Evolutionary conservation across 2,888 invertebrate genomes (phyloP).

Genomic region (Mystacides longicornis): DNA sequence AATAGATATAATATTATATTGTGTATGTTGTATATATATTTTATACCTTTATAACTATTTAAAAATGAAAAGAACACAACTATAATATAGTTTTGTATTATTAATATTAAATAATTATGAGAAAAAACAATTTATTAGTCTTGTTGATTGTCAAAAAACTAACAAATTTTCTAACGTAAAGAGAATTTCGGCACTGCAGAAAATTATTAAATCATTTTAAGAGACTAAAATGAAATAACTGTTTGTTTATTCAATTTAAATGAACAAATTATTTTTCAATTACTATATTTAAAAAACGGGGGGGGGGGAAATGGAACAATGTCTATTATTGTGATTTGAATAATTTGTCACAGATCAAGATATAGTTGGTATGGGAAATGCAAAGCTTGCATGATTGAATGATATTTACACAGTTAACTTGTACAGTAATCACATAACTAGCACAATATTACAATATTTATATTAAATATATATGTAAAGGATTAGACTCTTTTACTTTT

Average conservation of each 20-base stretch:
- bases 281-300: too few species aligned
- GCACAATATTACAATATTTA: background rate
- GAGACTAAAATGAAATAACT: too few species aligned
- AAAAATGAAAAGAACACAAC: background rate
- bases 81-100: background rate
- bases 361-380: too few species aligned
- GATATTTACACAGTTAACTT: background rate
- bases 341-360: too few species aligned
- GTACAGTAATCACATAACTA: background rate
- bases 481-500: background rate
- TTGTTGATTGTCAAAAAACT: conserved; percentile 2
- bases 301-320: too few species aligned
- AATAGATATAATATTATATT: background rate
- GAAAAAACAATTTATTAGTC: background rate
- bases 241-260: too few species aligned
- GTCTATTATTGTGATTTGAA: too few species aligned
- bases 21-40: background rate
- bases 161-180: too few species aligned
- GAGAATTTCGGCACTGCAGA: too few species aligned
- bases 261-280: too few species aligned
- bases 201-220: too few species aligned
- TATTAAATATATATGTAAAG: background rate
- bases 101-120: background rate
- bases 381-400: too few species aligned
- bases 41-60: background rate